These are phyloP conservation scores for Phataginus tricuspis DNA, from an alignment of 2,797 vertebrate genomes.

Conservation along the genomic window DNA sequence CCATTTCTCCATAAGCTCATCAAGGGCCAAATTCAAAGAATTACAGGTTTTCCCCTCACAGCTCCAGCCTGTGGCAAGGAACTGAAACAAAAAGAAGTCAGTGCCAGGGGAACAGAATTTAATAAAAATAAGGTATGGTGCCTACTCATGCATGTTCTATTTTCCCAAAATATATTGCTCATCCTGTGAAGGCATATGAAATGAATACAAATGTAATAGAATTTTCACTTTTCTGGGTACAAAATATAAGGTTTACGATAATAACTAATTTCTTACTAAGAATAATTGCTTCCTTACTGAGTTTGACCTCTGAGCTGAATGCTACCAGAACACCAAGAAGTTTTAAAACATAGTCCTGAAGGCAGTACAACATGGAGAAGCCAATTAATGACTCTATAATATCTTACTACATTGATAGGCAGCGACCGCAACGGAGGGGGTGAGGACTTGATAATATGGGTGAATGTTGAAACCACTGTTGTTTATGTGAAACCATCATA, in stretches of 20 bases:
- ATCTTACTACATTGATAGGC: no score
- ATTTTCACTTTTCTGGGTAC: not conserved
- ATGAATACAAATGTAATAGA: not conserved
- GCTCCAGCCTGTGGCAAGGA: not conserved
- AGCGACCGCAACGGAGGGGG: no score
- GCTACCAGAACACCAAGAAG: not conserved
- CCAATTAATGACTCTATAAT: no score
- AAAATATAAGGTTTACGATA: not conserved
- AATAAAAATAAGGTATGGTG: not conserved
- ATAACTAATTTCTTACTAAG: not conserved
- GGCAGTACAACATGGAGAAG: no score
- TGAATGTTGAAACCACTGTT: no score
- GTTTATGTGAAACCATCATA: no score
- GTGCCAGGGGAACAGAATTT: not conserved
- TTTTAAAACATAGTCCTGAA: not conserved
- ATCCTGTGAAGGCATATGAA: not conserved
- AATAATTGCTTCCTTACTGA: not conserved
- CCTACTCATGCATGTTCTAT: not conserved
- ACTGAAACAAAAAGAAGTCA: not conserved
- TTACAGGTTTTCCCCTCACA: not conserved
- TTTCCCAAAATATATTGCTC: not conserved
- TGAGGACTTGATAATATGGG: no score
- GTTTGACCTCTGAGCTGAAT: not conserved
- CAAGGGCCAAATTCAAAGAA: not conserved
- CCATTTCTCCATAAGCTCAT: constrained; percentile 27